A percentile compares a stretch with the other conserved stretches of the same genome.
These are phyloP conservation scores for Acleris literana DNA, from an alignment of 2,888 invertebrate genomes.

Conservation along the genomic window DNA sequence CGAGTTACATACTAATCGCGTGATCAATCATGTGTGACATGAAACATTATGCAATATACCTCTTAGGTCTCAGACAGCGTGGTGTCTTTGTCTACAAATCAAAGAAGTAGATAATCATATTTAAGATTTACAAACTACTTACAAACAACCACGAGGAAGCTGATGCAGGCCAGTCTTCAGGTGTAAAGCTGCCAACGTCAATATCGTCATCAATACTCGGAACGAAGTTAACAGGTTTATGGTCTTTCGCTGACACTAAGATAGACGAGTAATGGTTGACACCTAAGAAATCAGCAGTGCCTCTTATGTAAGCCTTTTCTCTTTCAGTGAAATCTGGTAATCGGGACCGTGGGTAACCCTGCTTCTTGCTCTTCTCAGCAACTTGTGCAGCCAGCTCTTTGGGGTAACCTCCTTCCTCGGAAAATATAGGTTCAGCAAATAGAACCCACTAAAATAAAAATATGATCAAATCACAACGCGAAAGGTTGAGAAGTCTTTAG, in stretches of 20 bases:
- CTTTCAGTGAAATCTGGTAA: slow-evolving; percentile 59
- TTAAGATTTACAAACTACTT: slow-evolving; percentile 1
- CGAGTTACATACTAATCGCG: no score
- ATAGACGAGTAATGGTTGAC: slow-evolving; percentile 24
- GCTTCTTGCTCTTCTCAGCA: slow-evolving; percentile 53
- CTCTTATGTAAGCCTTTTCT: slow-evolving; percentile 44
- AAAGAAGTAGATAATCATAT: no score
- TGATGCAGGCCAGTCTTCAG: slow-evolving; percentile 19
- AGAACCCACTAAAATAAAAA: slow-evolving; percentile 41
- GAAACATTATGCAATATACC: no score
- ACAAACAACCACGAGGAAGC: slow-evolving; percentile 26
- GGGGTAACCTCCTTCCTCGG: slow-evolving; percentile 60
- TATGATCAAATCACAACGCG: not conserved
- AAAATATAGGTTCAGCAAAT: slow-evolving; percentile 55
- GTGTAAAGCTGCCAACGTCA: slow-evolving; percentile 12
- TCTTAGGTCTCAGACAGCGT: no score
- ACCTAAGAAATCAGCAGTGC: slow-evolving; percentile 31
- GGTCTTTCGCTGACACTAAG: slow-evolving; percentile 17
- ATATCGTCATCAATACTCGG: slow-evolving; percentile 22
- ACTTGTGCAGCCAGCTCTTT: slow-evolving; percentile 55
- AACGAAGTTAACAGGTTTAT: slow-evolving; percentile 2
- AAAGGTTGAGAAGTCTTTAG: no score
- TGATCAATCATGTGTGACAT: no score
- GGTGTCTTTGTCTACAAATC: no score
- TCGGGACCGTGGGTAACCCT: slow-evolving; percentile 57